Evolutionary conservation across 92 coral and sea anemone species (phyloP).

Genomic region (Pocillopora grandis): DNA sequence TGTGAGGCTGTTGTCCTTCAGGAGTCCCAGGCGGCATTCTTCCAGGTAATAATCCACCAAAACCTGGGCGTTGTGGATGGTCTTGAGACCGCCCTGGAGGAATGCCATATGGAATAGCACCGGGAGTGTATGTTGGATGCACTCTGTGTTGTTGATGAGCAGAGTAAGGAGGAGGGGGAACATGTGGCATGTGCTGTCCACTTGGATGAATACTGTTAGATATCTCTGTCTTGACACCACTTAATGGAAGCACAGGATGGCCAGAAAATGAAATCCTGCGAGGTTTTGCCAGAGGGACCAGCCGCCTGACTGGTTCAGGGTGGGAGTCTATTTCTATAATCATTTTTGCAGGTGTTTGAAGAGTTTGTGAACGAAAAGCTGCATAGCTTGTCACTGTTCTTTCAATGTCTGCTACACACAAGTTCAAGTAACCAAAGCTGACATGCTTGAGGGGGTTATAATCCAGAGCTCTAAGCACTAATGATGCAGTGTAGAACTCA

Average conservation of each 20-base stretch:
- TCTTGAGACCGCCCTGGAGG: constrained; percentile 72
- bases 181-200: constrained; percentile 9
- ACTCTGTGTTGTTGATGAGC: constrained; percentile 46
- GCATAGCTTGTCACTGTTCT: constrained; percentile 89
- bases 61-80: constrained; percentile 49
- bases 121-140: constrained; percentile 49
- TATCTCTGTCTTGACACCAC: constrained; percentile 15
- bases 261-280: constrained; percentile 45
- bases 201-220: constrained; percentile 43
- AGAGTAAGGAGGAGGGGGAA: constrained; percentile 45
- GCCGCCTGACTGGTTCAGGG: constrained; percentile 54
- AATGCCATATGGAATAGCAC: constrained; percentile 29
- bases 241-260: constrained; percentile 21
- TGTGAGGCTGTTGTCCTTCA: constrained; percentile 55
- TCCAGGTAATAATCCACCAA: constrained; percentile 49
- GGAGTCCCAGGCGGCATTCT: constrained; percentile 52
- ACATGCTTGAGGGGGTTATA: constrained; percentile 75
- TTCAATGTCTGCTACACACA: constrained; percentile 89
- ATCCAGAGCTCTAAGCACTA: constrained; percentile 81
- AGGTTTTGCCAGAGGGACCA: constrained; percentile 69
- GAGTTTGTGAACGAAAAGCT: constrained; percentile 79
- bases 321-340: constrained; percentile 80
- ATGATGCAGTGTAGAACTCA: constrained; percentile 81
- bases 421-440: constrained; percentile 79
- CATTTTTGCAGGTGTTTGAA: constrained; percentile 86